Percentiles rank a stretch among this genome's conserved stretches.
These are phyloP conservation scores for Stenopsyche tienmushanensis DNA, from an alignment of 1,140 invertebrate genomes.

Conservation along the genomic window DNA sequence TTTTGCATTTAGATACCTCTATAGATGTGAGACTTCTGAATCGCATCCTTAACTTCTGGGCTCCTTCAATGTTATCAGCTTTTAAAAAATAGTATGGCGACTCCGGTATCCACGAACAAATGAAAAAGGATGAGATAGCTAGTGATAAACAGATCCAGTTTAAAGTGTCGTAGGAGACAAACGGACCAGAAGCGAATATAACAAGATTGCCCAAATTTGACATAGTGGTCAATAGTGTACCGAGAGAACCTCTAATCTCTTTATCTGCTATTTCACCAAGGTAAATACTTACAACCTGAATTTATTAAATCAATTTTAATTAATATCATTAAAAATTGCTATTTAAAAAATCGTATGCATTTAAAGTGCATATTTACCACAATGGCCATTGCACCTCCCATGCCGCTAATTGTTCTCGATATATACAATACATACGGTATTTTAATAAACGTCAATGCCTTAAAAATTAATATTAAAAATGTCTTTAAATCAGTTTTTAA, in stretches of 20 bases:
- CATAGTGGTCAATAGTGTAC: constrained; percentile 67
- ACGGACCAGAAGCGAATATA: constrained; percentile 58
- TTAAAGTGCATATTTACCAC: constrained; percentile 47
- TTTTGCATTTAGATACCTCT: constrained; percentile 44
- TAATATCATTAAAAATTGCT: constrained; percentile 44
- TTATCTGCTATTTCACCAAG: constrained; percentile 71
- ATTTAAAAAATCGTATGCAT: constrained; percentile 43
- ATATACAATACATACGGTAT: constrained; percentile 53
- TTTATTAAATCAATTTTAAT: constrained; percentile 28
- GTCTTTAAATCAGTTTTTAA: background rate
- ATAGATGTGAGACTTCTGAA: constrained; percentile 50
- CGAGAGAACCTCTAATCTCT: constrained; percentile 65
- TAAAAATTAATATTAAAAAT: constrained; percentile 56
- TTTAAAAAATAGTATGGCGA: constrained; percentile 71
- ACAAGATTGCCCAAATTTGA: constrained; percentile 66
- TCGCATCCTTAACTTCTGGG: constrained; percentile 50
- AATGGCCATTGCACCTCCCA: constrained; percentile 63
- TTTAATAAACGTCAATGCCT: constrained; percentile 59
- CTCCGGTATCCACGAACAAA: constrained; percentile 73
- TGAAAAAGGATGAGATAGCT: constrained; percentile 59
- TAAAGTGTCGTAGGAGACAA: constrained; percentile 54
- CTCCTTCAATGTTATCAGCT: constrained; percentile 54
- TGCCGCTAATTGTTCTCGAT: constrained; percentile 58
- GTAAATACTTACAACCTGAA: constrained; percentile 63
- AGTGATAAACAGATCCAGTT: constrained; percentile 51